Percentiles rank a stretch among this genome's conserved stretches.
Evolutionary conservation across 2,113 vertebrate species (phyloP).

Genomic region (Cathartes aura): DNA sequence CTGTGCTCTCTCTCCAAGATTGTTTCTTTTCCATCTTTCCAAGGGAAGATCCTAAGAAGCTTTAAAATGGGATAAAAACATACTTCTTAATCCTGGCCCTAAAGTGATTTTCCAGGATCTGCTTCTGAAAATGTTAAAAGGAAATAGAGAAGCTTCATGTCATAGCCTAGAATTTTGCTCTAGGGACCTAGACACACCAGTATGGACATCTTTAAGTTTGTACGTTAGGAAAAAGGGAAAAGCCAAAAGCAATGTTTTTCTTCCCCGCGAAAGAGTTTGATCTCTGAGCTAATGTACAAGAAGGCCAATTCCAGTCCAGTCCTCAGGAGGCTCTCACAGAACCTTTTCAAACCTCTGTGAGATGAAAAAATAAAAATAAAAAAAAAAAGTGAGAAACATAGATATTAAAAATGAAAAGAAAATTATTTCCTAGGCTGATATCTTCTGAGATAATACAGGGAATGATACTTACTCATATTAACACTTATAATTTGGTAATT

Average conservation of each 20-base stretch:
- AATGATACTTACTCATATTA: not conserved
- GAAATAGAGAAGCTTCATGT: not conserved
- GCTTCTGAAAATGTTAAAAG: not conserved
- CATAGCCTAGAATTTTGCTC: not conserved
- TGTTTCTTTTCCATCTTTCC: not conserved
- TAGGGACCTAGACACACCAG: not conserved
- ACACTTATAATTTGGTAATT: not conserved
- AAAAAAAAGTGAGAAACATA: not conserved
- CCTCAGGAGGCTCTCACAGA: constrained; percentile 11
- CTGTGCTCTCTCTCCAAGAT: not conserved
- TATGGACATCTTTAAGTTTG: not conserved
- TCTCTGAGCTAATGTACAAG: not conserved
- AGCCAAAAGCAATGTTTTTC: not conserved
- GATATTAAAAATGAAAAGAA: not conserved
- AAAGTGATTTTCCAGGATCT: not conserved
- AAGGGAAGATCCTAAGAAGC: not conserved
- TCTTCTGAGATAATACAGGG: not conserved
- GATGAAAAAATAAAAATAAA: not conserved
- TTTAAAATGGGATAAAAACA: not conserved
- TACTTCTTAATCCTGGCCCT: not conserved
- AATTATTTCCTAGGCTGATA: not conserved
- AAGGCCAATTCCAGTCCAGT: not conserved
- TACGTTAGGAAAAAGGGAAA: not conserved
- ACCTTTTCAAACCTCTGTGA: not conserved
- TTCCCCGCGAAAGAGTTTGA: not conserved